A percentile compares a stretch with the other conserved stretches of the same genome.
These are phyloP conservation scores for Macrophya annulata DNA, from an alignment of 2,888 invertebrate genomes.

Conservation along the genomic window DNA sequence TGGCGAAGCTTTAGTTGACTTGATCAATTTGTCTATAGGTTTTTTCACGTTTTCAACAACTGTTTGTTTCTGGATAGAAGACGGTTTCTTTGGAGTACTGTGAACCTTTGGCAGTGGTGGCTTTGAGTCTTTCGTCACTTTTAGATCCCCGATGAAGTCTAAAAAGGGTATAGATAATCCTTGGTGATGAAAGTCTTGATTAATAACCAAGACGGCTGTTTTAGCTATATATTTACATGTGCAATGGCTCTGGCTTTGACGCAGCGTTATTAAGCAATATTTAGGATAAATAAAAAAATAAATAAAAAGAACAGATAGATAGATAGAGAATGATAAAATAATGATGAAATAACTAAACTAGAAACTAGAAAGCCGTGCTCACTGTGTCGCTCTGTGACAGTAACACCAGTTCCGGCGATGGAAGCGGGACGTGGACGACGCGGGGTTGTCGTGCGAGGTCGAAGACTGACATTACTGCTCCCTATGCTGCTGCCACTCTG, in stretches of 20 bases:
- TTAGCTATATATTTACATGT: background rate
- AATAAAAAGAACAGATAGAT: conserved; percentile 1
- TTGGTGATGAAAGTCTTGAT: background rate
- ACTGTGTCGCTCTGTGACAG: conserved; percentile 80
- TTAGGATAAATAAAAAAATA: conserved; percentile 56
- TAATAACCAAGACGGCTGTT: background rate
- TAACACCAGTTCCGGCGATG: conserved; percentile 92
- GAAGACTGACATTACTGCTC: conserved; percentile 80
- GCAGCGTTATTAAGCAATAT: background rate
- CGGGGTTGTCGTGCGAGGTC: conserved; percentile 83
- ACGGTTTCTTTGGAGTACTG: conserved; percentile 79
- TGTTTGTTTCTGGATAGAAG: conserved; percentile 68
- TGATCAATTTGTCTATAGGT: conserved; percentile 70
- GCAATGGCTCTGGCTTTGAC: background rate
- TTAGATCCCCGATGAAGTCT: conserved; percentile 74
- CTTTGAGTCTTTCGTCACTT: conserved; percentile 83
- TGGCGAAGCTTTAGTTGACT: conserved; percentile 78
- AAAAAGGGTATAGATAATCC: conserved; percentile 3
- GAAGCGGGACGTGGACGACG: conserved; percentile 90
- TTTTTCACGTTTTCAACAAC: conserved; percentile 58
- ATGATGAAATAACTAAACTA: conserved; percentile 23
- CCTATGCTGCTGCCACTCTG: conserved; percentile 84
- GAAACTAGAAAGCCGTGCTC: conserved; percentile 75
- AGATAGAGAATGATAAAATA: background rate
- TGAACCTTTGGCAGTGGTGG: conserved; percentile 84